Evolutionary conservation across 2,113 vertebrate species (phyloP).

Genomic region (Delphinus delphis): DNA sequence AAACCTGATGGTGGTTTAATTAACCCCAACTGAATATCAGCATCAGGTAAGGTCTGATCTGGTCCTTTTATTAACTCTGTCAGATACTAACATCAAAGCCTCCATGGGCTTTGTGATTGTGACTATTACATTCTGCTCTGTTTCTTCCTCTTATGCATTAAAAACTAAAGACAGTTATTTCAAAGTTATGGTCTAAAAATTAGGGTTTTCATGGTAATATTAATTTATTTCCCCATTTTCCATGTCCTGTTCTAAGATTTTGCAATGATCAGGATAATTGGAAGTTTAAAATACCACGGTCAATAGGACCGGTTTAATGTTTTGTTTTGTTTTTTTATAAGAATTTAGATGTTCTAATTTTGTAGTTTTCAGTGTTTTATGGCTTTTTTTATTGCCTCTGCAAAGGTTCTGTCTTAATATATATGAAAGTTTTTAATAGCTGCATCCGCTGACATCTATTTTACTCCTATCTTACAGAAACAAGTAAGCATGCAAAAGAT

Average conservation of each 20-base stretch:
- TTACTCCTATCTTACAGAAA: not conserved
- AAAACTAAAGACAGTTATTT: conserved; percentile 57
- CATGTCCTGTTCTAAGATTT: conserved; percentile 41
- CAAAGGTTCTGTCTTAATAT: conserved; percentile 37
- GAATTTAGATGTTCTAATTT: conserved; percentile 44
- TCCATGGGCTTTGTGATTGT: not conserved
- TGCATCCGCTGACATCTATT: not conserved
- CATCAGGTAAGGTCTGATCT: not conserved
- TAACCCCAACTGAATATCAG: not conserved
- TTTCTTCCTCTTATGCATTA: conserved; percentile 7
- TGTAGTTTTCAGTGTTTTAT: not conserved
- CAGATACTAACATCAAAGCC: conserved; percentile 27
- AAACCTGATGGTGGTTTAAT: conserved; percentile 16
- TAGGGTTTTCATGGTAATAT: not conserved
- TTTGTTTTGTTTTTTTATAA: conserved; percentile 22
- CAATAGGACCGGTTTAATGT: conserved; percentile 17
- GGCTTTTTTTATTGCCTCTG: conserved; percentile 42
- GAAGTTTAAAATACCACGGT: conserved; percentile 54
- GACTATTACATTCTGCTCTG: not conserved
- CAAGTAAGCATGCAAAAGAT: not conserved
- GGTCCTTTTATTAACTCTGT: not conserved
- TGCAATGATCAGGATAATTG: conserved; percentile 67
- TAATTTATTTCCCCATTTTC: conserved; percentile 56
- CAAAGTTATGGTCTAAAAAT: conserved; percentile 41
- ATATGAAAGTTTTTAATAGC: conserved; percentile 19